Base-by-base conservation (phyloP, 1,140 invertebrate species). In the Cydia pomonella region DNA sequence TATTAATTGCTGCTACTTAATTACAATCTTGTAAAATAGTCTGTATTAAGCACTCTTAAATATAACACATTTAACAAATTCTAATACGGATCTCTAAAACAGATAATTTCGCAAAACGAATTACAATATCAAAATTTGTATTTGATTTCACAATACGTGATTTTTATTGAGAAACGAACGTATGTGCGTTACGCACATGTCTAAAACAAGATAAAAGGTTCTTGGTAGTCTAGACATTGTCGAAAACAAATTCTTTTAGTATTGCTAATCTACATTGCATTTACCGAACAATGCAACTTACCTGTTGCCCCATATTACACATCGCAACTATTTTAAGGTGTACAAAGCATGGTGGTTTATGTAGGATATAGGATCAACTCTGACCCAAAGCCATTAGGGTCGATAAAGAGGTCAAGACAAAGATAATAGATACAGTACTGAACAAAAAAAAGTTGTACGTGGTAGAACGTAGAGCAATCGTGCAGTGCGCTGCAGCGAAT, bases 111-210 rank as follows among this genome's bases (percentile, higher is more conserved):
- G 90, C 90, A 92, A 59, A 90, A 89, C 87, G 77, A 82, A 77
- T 86, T 86, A 85, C 82, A 82, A 80, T 84, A 84, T 79, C 78
- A 74, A 87, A 84, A 18, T 69, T 23, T 72, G 41, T 72, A 27
- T 72, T 12, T 23, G 76, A 86, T 84, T 85, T 83, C 78, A 82
- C 81, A 83, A 87, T 87, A 90, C 88, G 89, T 91, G 87, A 89
- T 85, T 77, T 85, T 84, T 81, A 80, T 91, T 90, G 76, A 75
- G 88, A 90, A 91, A 91, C 21, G 21, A 47, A 62, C 72, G 63
- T 66, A 10, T 69, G 80, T 90, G 89, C 88, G 90, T 92, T 83
- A 91, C 89, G 90, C 90, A 90, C 85, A 80, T 87, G 79, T 85
- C 76, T 12, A 80, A 86, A 87, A 85, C 84, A 75, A 83, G 85